Base-by-base conservation (phyloP, 2,888 invertebrate species). In the Acronicta psi region DNA sequence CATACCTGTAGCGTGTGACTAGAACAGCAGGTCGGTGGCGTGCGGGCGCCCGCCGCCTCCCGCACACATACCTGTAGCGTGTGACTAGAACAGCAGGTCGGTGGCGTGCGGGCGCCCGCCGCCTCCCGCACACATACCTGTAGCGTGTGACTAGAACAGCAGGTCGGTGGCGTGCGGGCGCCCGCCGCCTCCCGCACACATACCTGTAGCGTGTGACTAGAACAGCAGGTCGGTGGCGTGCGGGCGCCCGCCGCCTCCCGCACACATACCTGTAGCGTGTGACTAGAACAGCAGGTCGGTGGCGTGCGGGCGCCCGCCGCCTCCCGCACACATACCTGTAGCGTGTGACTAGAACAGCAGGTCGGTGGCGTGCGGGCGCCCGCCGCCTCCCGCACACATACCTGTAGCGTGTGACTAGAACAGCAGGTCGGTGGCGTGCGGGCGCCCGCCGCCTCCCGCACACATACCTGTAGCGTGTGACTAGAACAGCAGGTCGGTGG, bases 261-360 rank as follows among this genome's bases (percentile, higher is more conserved):
- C 20, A 20, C 20, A n/a, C 47, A 37, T 16, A 45, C 56, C 43
- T 20, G 38, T 42, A 50, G 37, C 16, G 37, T 31, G 42, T 49
- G 47, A 54, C 54, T 46, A 16, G 41, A 41, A 29, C 44, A 44
- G 44, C 42, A 43, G 11, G 23, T 29, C 25, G 17, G 45, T 31
- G 25, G 18, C 45, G 25, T 41, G 83, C 13, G 61, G 41, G 45
- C 45, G 53, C 45, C 38, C 53, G 37, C 13, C 53, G 25, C n/a
- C 23, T 8, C 25, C 25, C 31, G 6, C 31, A 13, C 31, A 31
- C 61, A 23, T 37, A 53, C 51, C 95, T 85, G 54, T 95, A 94
- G 81, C 96, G 95, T 68, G 97, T 96, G 59, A 97, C 95, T 98
- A 98, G 72, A 97, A 94, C 91, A 97, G 96, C 93, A 97, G 98